A percentile compares a stretch with the other conserved stretches of the same genome.
Evolutionary conservation across 2,888 invertebrate species (phyloP).

Genomic region (Tipula confusa): DNA sequence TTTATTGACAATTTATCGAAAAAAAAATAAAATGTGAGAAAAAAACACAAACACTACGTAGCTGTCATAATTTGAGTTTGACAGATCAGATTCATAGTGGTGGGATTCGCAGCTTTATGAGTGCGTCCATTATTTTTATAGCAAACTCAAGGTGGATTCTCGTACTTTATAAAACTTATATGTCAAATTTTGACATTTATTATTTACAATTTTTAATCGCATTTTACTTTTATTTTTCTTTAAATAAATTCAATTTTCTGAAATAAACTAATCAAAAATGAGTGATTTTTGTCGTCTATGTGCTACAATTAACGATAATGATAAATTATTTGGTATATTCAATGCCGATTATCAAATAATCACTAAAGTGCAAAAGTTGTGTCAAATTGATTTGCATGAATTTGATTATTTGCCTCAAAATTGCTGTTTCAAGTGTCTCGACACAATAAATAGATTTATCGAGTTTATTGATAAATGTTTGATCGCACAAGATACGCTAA

Average conservation of each 20-base stretch:
- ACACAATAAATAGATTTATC: constrained; percentile 37
- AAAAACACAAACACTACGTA: background rate
- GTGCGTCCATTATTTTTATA: too few species aligned
- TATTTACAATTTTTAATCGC: background rate
- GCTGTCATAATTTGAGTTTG: background rate
- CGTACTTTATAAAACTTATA: background rate
- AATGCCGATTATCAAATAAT: constrained; percentile 38
- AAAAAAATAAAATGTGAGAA: background rate
- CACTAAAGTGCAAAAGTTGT: constrained; percentile 39
- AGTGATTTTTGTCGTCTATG: constrained; percentile 41
- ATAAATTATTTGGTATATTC: constrained; percentile 36
- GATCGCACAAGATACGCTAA: constrained; percentile 42
- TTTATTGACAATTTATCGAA: background rate
- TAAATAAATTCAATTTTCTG: background rate
- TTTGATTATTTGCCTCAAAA: constrained; percentile 40
- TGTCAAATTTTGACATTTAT: background rate
- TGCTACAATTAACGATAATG: constrained; percentile 40
- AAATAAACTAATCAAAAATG: constrained; percentile 33
- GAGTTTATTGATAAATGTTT: constrained; percentile 40
- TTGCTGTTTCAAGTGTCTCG: constrained; percentile 40
- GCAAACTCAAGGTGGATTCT: background rate
- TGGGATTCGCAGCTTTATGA: background rate
- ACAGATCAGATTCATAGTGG: background rate
- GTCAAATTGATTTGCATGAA: constrained; percentile 37
- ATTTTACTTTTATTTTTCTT: background rate